A percentile compares a stretch with the other conserved stretches of the same genome.
Evolutionary conservation across 2,888 invertebrate genomes (phyloP).

Genomic region (Sussaba pulchella): DNA sequence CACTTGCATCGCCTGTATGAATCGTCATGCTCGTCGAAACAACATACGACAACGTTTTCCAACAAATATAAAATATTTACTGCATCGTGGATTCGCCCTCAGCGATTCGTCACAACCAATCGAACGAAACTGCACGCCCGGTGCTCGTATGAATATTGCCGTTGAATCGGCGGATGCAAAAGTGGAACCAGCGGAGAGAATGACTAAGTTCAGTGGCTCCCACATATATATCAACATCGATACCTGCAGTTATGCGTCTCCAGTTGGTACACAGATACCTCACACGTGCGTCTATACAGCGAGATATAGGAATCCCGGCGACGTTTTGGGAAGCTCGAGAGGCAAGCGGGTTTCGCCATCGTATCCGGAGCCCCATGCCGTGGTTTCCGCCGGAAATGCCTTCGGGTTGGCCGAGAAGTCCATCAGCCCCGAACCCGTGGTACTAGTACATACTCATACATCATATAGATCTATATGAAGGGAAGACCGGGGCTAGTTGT

Average conservation of each 20-base stretch:
- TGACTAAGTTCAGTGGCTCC: background rate
- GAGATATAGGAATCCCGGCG: conserved; percentile 53
- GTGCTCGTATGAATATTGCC: conserved; percentile 22
- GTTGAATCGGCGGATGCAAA: conserved; percentile 10
- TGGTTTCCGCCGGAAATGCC: conserved; percentile 63
- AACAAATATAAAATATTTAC: conserved; percentile 1
- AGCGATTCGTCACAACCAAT: conserved; percentile 17
- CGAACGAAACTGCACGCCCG: background rate
- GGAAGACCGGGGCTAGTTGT: too few relatives aligned
- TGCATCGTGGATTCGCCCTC: background rate
- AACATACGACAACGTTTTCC: background rate
- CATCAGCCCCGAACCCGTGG: conserved; percentile 37
- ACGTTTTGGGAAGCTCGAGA: conserved; percentile 45
- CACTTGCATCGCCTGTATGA: background rate
- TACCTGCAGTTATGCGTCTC: conserved; percentile 5
- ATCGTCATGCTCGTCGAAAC: background rate
- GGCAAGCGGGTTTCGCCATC: conserved; percentile 50
- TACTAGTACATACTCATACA: background rate
- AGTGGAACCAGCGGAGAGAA: background rate
- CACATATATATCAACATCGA: background rate
- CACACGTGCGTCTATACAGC: background rate
- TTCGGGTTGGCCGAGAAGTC: conserved; percentile 56
- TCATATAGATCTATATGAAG: conserved; percentile 8
- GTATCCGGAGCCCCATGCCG: conserved; percentile 60
- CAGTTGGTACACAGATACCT: background rate